phyloP scores from a whole-genome alignment of 2,797 vertebrate genomes.

The Muscicapa comitata region DNA sequence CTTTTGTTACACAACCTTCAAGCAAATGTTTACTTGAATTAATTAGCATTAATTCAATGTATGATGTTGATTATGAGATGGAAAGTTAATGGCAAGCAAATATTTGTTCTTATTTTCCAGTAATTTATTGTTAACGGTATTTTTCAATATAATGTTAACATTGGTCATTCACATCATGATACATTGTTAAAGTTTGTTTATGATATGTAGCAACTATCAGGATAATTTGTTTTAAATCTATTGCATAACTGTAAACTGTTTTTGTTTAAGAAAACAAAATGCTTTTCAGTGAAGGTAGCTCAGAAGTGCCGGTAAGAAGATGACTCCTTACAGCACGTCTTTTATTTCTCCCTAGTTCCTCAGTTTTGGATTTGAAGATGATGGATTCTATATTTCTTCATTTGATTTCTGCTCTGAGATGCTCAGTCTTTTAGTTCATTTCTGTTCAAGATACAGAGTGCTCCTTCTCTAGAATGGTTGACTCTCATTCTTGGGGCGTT shows the following conservation, averaged over 20 bases:
- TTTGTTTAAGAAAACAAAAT: not conserved
- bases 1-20: not conserved
- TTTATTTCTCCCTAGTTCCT: not conserved
- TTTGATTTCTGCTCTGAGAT: not conserved
- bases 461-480: not conserved
- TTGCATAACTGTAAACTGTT: not conserved
- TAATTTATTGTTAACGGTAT: not conserved
- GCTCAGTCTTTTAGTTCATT: not conserved
- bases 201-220: not conserved
- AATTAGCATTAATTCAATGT: not conserved
- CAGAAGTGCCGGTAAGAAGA: not conserved
- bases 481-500: not conserved
- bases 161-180: not conserved
- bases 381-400: not conserved
- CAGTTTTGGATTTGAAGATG: not conserved
- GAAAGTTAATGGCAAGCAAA: not conserved
- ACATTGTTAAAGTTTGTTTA: not conserved
- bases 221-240: not conserved
- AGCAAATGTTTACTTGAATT: not conserved
- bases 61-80: not conserved
- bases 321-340: not conserved
- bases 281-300: not conserved
- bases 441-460: not conserved
- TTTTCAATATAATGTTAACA: not conserved
- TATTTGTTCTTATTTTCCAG: not conserved